Evolutionary conservation across 2,113 vertebrate species (phyloP), one percentile per base, ranked within the genome.

Genomic region (Oncorhynchus tshawytscha): DNA sequence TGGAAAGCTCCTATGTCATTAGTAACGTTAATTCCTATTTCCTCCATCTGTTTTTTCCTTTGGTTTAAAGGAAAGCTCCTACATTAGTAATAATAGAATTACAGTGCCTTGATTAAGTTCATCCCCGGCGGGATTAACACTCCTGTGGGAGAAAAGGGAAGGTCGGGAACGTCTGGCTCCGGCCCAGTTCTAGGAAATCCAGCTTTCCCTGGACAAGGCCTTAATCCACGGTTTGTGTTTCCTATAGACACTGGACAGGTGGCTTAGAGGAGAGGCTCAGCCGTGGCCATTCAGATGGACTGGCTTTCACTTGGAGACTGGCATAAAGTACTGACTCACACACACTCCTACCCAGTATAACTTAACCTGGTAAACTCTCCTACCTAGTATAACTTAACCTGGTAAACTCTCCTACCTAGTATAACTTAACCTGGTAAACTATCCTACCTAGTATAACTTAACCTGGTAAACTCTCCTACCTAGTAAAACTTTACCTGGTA

Each of bases 211-310:
- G 4, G 18, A 60, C 3, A 5, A 48, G 51, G 51, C 66, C 72
- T 25, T 82, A 85, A 81, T 82, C 86, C 86, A 57, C 69, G 69
- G 74, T 80, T 71, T 77, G 81, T 82, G 73, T 80, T 82, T 80
- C 24, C 71, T 60, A 29, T 75, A 69, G 22, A 67, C 54, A 13
- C 67, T n/a, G 60, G 27, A 27, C 71, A 79, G 71, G 71, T 57
- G 39, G 77, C 71, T 67, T 59, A 72, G 54, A 62, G 29, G 66
- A 4, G 71, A 54, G 39, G 39, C 3, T 65, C 69, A 24, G 75
- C 72, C 70, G 16, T 24, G 74, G 5, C 12, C 34, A 22, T 27
- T 69, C n/a, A 69, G 51, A 60, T 29, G 15, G 20, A 74, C 48
- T 29, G 48, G 13, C 73, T 29, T 54, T 15, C 66, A 34, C 8